phyloP scores from a whole-genome alignment of 2,888 invertebrate genomes.

The Leptopterna dolabrata region DNA sequence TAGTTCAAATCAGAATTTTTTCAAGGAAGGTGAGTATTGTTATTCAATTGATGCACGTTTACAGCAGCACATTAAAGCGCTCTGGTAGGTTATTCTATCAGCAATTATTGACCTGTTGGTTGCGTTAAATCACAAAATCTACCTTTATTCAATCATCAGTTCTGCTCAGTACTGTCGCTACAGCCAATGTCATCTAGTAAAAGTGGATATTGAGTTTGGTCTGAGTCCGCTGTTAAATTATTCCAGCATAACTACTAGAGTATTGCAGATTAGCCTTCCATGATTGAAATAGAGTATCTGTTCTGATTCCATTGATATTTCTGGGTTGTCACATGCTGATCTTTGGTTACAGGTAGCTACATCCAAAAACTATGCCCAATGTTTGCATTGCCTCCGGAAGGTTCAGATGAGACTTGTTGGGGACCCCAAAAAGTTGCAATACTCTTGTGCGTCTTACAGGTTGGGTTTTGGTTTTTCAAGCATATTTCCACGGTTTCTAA shows the following conservation, averaged over 20 bases:
- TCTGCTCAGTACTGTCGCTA: too few relatives aligned
- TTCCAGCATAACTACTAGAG: too few relatives aligned
- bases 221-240: not conserved
- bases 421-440: constrained; percentile 94
- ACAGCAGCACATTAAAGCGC: not conserved
- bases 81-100: too few relatives aligned
- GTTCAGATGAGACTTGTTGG: constrained; percentile 82
- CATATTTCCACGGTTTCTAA: not conserved
- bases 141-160: too few relatives aligned
- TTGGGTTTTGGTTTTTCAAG: constrained; percentile 66
- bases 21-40: constrained; percentile 81
- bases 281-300: too few relatives aligned
- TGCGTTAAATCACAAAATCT: too few relatives aligned
- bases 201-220: too few relatives aligned
- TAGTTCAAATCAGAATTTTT: constrained; percentile 97
- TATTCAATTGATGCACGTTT: not conserved
- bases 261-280: too few relatives aligned
- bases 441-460: constrained; percentile 90
- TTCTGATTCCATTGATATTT: too few relatives aligned
- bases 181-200: too few relatives aligned
- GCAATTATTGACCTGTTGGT: too few relatives aligned
- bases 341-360: constrained; percentile 83
- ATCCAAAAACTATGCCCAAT: constrained; percentile 90
- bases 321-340: too few relatives aligned
- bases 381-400: constrained; percentile 81